Base-by-base conservation (phyloP, 2,797 vertebrate species). In the Thalassophryne amazonica region DNA sequence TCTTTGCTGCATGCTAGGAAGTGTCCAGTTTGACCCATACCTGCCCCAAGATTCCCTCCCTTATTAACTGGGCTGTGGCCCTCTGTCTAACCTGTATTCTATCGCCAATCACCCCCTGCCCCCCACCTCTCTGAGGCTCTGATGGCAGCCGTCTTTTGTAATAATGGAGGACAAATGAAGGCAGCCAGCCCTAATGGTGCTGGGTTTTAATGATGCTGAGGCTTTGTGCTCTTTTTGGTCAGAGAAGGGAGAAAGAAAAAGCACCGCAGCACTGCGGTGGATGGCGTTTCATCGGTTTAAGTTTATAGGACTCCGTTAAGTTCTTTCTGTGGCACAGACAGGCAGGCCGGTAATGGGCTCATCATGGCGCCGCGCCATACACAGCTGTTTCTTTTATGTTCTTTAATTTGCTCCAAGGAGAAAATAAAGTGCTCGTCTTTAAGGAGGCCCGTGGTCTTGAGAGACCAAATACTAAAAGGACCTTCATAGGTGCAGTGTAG, bases 1-100 rank as follows among this genome's bases (percentile, higher is more conserved):
- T 87, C 71, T 58, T 75, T 37, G 30, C 76, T 79, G 85, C 86
- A 76, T 86, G 83, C 87, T 72, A 85, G 87, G 88, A 91, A 90
- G 86, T 87, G 86, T 90, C 88, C 84, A 80, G 68, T 82, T 79
- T 89, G 87, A 91, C 90, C 90, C 86, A 66, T 68, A 86, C 80
- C 81, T 90, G 83, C 85, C 89, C 87, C 73, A 69, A 70, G 71
- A 75, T 67, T 66, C 73, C 80, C 78, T 61, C 70, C 79, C 65
- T 73, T 77, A 80, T 81, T 80, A 81, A 64, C 80, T 59, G 72
- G 64, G 73, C 47, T 73, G 58, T 43, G 67, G 67, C 75, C 73
- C 71, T 67, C 60, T 51, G 58, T 69, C 79, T 86, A 79, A 77
- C 81, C 80, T 85, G 80, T 79, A 72, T 72, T 79, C 78, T 73